A percentile compares a stretch with the other conserved stretches of the same genome.
Evolutionary conservation across 2,888 invertebrate genomes (phyloP).

Genomic region (Megastigmus dorsalis): DNA sequence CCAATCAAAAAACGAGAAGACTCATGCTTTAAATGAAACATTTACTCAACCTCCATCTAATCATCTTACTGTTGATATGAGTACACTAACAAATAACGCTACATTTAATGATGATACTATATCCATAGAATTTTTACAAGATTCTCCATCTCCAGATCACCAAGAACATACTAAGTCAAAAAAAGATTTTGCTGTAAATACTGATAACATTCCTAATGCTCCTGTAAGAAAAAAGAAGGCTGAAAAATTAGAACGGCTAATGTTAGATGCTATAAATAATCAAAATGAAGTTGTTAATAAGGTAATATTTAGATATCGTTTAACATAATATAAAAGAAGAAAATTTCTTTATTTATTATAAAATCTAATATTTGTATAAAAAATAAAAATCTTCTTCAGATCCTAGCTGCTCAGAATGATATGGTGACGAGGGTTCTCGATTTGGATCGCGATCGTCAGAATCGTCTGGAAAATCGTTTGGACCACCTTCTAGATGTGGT

Average conservation of each 20-base stretch:
- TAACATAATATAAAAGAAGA: conserved; percentile 12
- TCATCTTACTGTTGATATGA: conserved; percentile 62
- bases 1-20: conserved; percentile 59
- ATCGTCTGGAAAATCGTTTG: conserved; percentile 69
- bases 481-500: conserved; percentile 71
- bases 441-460: conserved; percentile 70
- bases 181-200: conserved; percentile 66
- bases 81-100: conserved; percentile 70
- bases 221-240: conserved; percentile 71
- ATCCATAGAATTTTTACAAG: conserved; percentile 68
- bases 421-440: conserved; percentile 71
- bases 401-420: conserved; percentile 70
- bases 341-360: not conserved
- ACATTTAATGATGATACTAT: conserved; percentile 72
- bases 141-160: conserved; percentile 67
- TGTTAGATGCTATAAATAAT: conserved; percentile 70
- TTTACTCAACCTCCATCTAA: conserved; percentile 60
- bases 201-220: conserved; percentile 65
- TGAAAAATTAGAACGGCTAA: conserved; percentile 71
- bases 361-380: conserved; percentile 8
- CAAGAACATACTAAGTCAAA: too few species aligned
- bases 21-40: conserved; percentile 67
- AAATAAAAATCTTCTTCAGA: conserved; percentile 58
- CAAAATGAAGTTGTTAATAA: conserved; percentile 73
- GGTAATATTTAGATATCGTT: conserved; percentile 59